Evolutionary conservation across 92 coral and sea anemone genomes (phyloP).

Genomic region (Porites rus): DNA sequence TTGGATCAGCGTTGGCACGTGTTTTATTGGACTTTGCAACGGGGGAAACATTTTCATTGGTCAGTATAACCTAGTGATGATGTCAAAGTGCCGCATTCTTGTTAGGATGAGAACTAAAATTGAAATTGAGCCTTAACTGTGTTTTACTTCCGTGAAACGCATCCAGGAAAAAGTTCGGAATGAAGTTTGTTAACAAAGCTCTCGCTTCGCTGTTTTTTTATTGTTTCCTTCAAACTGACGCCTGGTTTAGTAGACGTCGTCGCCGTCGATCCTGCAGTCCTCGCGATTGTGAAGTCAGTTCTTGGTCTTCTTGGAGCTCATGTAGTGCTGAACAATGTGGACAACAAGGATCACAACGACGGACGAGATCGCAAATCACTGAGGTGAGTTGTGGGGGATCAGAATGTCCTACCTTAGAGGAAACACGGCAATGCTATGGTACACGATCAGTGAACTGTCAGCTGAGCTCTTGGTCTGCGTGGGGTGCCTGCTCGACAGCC

Average conservation of each 20-base stretch:
- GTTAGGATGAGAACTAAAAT: too few species aligned
- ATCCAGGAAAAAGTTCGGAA: too few species aligned
- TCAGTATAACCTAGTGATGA: too few species aligned
- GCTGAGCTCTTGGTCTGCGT: conserved; percentile 22
- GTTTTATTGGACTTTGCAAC: too few species aligned
- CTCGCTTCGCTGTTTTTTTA: background rate
- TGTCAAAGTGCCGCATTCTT: too few species aligned
- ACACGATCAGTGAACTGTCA: background rate
- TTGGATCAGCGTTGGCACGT: too few species aligned
- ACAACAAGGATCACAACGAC: background rate
- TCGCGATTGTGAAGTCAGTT: background rate
- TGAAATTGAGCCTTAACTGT: too few species aligned
- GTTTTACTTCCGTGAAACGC: too few species aligned
- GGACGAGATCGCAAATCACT: background rate
- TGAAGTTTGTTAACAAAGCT: background rate
- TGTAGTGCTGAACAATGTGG: conserved; percentile 2
- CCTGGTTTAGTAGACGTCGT: conserved; percentile 9
- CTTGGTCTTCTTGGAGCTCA: conserved; percentile 21
- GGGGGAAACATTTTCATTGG: too few species aligned
- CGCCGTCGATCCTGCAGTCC: background rate
- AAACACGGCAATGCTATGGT: conserved; percentile 1
- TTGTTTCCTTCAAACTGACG: background rate
- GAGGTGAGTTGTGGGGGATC: background rate
- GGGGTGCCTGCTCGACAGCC: background rate
- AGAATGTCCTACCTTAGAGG: conserved; percentile 1